Percentiles rank a stretch among this genome's conserved stretches.
phyloP scores from a whole-genome alignment of 1,140 invertebrate genomes.

The roundworm (Caenorhabditis elegans) region WBcel235 BX284605.5:14449501-14450000 shows the following conservation, averaged over 20 bases:
- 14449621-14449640: no score
- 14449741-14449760: not conserved
- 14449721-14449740: constrained; percentile 12
- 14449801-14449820: not conserved
- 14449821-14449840: not conserved
- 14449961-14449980: not conserved
- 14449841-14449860: no score
- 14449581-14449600: not conserved
- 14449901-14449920: not conserved
- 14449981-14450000: not conserved
- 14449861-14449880: not conserved
- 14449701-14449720: not conserved
- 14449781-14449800: not conserved
- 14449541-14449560: not conserved
- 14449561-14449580: not conserved
- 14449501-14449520: not conserved
- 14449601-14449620: not conserved
- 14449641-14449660: no score
- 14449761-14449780: not conserved
- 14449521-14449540: not conserved
- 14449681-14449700: no score
- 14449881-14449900: constrained; percentile 9
- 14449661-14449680: no score
- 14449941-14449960: not conserved
- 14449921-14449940: not conserved